Percentiles rank a stretch among this genome's conserved stretches.
Conservation (phyloP, 2,113 vertebrate species). For the Hypomesus transpacificus region DNA sequence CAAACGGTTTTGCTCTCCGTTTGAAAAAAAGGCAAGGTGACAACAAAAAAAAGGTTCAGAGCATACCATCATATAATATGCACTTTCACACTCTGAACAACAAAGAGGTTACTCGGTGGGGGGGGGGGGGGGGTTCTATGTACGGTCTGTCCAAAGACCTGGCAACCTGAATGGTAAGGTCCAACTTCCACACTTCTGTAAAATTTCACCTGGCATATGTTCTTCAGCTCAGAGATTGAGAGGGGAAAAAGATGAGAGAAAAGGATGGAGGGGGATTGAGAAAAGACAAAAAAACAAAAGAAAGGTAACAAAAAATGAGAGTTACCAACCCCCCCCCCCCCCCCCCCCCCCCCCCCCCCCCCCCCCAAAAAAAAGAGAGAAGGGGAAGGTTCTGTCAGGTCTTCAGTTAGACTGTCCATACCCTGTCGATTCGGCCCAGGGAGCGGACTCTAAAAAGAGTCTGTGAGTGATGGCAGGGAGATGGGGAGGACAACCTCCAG, state of each 20-base stretch:
- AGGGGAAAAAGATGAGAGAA: conserved; percentile 22
- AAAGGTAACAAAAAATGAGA: neutral
- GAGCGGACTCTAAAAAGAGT: conserved; percentile 24
- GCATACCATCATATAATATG: conserved; percentile 28
- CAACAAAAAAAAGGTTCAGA: conserved; percentile 26
- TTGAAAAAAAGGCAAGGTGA: conserved; percentile 20
- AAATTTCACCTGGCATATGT: conserved; percentile 60
- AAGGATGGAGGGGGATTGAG: conserved; percentile 25
- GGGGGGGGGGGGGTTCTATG: neutral
- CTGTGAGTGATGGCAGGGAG: conserved; percentile 47
- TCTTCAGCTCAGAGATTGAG: conserved; percentile 24
- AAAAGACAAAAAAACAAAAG: conserved; percentile 13
- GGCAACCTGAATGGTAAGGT: conserved; percentile 36
- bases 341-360: neutral
- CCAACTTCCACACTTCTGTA: conserved; percentile 55
- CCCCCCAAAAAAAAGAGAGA: conserved; percentile 5
- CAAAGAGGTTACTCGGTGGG: conserved; percentile 28
- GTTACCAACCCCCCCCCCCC: neutral
- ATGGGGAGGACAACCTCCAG: conserved; percentile 47
- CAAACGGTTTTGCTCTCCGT: conserved; percentile 47
- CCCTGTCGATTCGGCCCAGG: conserved; percentile 15
- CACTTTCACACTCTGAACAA: conserved; percentile 38
- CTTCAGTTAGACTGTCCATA: conserved; percentile 19
- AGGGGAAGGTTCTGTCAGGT: conserved; percentile 2
- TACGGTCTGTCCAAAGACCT: conserved; percentile 9